phyloP scores from a whole-genome alignment of 2,797 vertebrate species.

The Tragelaphus oryx region DNA sequence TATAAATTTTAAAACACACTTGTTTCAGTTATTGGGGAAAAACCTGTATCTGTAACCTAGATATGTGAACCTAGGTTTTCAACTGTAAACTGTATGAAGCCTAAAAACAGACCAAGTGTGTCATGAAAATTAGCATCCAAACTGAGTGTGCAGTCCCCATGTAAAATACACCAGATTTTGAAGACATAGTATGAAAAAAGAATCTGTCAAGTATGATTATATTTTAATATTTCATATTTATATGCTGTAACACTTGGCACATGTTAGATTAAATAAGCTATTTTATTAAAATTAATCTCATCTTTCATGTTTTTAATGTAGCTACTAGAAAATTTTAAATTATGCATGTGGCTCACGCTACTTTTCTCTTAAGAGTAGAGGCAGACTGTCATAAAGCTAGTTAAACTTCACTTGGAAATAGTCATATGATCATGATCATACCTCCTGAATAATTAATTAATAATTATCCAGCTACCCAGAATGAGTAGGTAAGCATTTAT shows the following conservation, averaged over 20 bases:
- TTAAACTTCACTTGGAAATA: neutral
- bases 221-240: conserved; percentile 9
- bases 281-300: conserved; percentile 30
- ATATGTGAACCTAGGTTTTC: neutral
- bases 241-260: conserved; percentile 1
- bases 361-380: neutral
- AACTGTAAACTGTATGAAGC: neutral
- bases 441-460: neutral
- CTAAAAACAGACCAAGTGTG: neutral
- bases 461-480: neutral
- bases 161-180: neutral
- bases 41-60: neutral
- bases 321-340: neutral
- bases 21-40: neutral
- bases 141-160: neutral
- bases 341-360: neutral
- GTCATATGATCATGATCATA: neutral
- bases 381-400: conserved; percentile 5
- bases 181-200: neutral
- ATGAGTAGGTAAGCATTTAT: neutral
- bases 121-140: neutral
- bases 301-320: neutral
- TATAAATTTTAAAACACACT: neutral
- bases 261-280: neutral
- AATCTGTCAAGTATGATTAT: neutral